Evolutionary conservation across 2,888 invertebrate species (phyloP), one percentile per base, ranked within the genome.

Genomic region (Drosophila percnosoma): DNA sequence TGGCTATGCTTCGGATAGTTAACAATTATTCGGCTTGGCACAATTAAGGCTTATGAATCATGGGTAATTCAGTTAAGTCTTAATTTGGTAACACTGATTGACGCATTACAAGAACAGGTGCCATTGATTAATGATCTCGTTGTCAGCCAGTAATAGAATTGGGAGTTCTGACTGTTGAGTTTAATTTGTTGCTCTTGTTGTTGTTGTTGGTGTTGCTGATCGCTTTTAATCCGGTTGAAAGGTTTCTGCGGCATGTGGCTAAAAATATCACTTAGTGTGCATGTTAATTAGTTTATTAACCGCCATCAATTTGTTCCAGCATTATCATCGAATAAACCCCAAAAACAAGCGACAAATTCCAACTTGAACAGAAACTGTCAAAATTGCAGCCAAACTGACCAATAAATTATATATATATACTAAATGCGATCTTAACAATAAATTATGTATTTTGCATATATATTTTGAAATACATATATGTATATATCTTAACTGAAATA

Each of bases 211-310:
- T 72, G 72, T 53, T 21, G 24, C 5, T 24, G 45, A 15, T 49
- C 29, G 36, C 53, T 58, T 75, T 84, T 84, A 66, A 84, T 84
- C 88, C 83, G 90, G 90, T 82, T 89, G 70, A 79, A 82, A 73
- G 69, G 69, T 67, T 62, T 55, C 36, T 40, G 36, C 13, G 49
- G 65, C 52, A 42, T 62, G 38, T 45, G 60, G 53, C 61, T 68
- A 61, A 61, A 71, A 55, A 52, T 78, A 67, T 68, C 69, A 68
- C 36, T 76, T 70, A 63, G 57, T 75, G 51, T 67, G 72, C 84
- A 77, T 81, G 67, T 74, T 83, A 83, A 83, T 89, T 89, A 70
- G 89, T 83, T 83, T 87, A 81, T 83, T 83, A 81, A 83, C 83
- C 89, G 77, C 66, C 49, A 59, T 64, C 49, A 52, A 65, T 78